Evolutionary conservation across 1,140 invertebrate species (phyloP).

Genomic region (Heliothis virescens): DNA sequence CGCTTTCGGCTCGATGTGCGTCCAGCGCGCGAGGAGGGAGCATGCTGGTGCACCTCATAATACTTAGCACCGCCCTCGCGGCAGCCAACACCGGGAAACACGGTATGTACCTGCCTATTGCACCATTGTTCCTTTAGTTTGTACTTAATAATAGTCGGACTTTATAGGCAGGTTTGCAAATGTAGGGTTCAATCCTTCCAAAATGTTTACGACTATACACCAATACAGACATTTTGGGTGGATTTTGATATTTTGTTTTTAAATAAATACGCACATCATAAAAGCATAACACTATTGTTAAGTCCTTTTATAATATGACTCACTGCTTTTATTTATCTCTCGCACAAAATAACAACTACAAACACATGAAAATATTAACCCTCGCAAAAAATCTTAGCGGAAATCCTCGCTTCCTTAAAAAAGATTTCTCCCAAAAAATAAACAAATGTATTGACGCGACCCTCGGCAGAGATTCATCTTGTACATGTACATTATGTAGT

Average conservation of each 20-base stretch:
- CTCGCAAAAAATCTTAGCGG: neutral
- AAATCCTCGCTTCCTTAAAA: slow-evolving; percentile 12
- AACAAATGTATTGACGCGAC: slow-evolving; percentile 26
- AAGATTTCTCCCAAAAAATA: slow-evolving; percentile 24
- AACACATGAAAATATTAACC: slow-evolving; percentile 10
- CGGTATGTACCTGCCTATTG: slow-evolving; percentile 68
- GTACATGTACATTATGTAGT: slow-evolving; percentile 27
- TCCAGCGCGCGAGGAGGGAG: slow-evolving; percentile 65
- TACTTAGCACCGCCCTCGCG: slow-evolving; percentile 81
- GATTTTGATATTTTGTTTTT: too few relatives aligned
- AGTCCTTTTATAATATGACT: neutral
- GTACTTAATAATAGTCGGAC: neutral
- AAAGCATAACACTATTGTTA: too few relatives aligned
- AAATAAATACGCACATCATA: too few relatives aligned
- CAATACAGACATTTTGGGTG: too few relatives aligned
- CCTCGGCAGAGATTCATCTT: slow-evolving; percentile 29
- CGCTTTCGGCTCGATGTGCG: slow-evolving; percentile 75
- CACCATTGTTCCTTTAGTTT: neutral
- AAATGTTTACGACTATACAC: too few relatives aligned
- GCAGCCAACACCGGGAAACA: slow-evolving; percentile 79
- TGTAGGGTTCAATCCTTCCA: too few relatives aligned
- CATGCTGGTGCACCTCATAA: slow-evolving; percentile 81
- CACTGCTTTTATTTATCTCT: neutral
- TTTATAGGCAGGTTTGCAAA: too few relatives aligned
- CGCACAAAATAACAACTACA: neutral